Conservation (phyloP, 2,888 invertebrate species). For the Andrena bicolor region DNA sequence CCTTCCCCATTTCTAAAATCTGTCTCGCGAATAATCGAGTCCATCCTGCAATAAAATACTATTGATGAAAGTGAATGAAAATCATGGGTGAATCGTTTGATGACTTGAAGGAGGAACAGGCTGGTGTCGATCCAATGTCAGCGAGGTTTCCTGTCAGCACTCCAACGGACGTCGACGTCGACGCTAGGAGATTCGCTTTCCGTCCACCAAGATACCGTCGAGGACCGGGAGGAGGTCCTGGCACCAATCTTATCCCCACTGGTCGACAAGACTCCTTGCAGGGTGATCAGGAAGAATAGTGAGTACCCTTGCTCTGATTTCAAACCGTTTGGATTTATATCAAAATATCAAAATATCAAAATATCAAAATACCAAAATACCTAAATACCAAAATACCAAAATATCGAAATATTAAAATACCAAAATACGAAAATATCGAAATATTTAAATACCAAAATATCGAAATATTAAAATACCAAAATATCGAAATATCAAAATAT, state of each 20-base stretch:
- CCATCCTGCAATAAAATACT: no score
- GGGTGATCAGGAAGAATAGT: conserved; percentile 83
- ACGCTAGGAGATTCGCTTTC: conserved; percentile 85
- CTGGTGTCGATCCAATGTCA: conserved; percentile 86
- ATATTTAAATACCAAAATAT: neutral
- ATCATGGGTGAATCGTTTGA: neutral
- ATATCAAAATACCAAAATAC: neutral
- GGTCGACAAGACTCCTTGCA: conserved; percentile 81
- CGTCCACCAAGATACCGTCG: conserved; percentile 84
- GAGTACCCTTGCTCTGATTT: conserved; percentile 45
- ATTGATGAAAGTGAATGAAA: neutral
- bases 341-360: neutral
- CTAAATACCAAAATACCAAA: neutral
- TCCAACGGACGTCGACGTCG: conserved; percentile 83
- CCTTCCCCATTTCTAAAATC: no score
- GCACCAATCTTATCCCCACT: conserved; percentile 79
- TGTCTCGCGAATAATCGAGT: no score
- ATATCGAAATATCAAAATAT: no score
- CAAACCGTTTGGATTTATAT: neutral
- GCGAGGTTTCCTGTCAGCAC: conserved; percentile 82
- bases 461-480: no score
- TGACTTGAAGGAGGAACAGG: conserved; percentile 86
- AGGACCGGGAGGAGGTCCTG: conserved; percentile 78
- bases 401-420: neutral
- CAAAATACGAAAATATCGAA: no score